These are phyloP conservation scores for Sebastes ruberrimus DNA, from an alignment of 2,797 vertebrate species.

Conservation along the genomic window DNA sequence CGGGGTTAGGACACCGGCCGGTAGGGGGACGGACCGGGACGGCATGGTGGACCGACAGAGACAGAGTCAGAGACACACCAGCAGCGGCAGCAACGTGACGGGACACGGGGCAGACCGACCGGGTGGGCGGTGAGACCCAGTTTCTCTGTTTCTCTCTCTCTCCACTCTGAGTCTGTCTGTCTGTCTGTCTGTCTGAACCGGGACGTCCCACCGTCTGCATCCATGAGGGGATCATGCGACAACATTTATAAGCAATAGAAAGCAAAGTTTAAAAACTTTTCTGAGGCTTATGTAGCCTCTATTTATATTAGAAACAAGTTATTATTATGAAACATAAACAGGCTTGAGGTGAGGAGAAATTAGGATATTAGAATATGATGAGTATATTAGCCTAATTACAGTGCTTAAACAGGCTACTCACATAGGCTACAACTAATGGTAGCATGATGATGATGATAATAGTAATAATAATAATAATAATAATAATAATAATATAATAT, in stretches of 20 bases:
- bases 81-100: conserved; percentile 52
- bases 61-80: conserved; percentile 10
- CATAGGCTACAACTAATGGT: neutral
- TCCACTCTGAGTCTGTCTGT: neutral
- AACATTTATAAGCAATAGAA: neutral
- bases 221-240: neutral
- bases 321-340: neutral
- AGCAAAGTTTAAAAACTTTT: neutral
- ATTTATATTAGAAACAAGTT: neutral
- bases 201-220: conserved; percentile 40
- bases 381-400: neutral
- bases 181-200: conserved; percentile 17
- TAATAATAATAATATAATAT: too few species aligned
- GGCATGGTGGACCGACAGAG: conserved; percentile 1
- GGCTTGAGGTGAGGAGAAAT: neutral
- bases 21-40: conserved; percentile 31
- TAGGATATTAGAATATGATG: neutral
- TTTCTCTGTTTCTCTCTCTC: neutral
- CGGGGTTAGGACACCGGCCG: conserved; percentile 57
- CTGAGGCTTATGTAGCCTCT: neutral
- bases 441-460: too few species aligned
- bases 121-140: conserved; percentile 37
- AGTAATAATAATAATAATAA: neutral
- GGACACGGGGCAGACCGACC: conserved; percentile 48
- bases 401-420: neutral